Conservation (phyloP, 2,797 vertebrate species). For the Mionectes olivaceus region DNA sequence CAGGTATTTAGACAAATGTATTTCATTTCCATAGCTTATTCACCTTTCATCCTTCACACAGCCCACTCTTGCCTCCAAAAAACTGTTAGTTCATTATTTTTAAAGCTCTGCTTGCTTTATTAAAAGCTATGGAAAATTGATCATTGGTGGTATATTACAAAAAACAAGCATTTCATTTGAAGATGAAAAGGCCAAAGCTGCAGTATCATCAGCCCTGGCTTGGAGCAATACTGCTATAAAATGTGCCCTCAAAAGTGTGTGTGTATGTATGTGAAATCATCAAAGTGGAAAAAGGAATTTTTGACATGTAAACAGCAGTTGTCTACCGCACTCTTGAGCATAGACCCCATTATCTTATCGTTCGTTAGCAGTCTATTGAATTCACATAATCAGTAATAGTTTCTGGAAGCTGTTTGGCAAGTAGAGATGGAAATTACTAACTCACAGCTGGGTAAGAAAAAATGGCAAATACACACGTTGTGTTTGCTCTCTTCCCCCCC, state of each 20-base stretch:
- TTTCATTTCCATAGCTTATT: not conserved
- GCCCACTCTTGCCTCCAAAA: not conserved
- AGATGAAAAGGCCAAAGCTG: not conserved
- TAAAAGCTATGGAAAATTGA: not conserved
- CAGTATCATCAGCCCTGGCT: not conserved
- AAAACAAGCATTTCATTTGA: not conserved
- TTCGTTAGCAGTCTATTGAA: slow-evolving; percentile 47
- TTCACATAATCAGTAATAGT: slow-evolving; percentile 59
- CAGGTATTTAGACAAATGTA: not conserved
- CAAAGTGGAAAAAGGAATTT: slow-evolving; percentile 10
- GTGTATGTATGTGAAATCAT: not conserved
- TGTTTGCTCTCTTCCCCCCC: slow-evolving; percentile 54
- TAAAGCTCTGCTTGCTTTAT: not conserved
- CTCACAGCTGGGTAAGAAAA: slow-evolving; percentile 54
- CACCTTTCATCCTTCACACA: not conserved
- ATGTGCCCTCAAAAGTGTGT: not conserved
- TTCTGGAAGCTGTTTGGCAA: slow-evolving; percentile 70
- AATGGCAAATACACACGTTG: slow-evolving; percentile 53
- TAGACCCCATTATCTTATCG: slow-evolving; percentile 48
- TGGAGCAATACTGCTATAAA: not conserved
- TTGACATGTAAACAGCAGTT: slow-evolving; percentile 56
- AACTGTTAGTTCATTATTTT: not conserved
- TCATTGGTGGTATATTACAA: not conserved
- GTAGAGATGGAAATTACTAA: slow-evolving; percentile 63
- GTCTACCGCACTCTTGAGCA: slow-evolving; percentile 23